phyloP scores from a whole-genome alignment of 2,113 vertebrate species.

The Hystrix brachyura region DNA sequence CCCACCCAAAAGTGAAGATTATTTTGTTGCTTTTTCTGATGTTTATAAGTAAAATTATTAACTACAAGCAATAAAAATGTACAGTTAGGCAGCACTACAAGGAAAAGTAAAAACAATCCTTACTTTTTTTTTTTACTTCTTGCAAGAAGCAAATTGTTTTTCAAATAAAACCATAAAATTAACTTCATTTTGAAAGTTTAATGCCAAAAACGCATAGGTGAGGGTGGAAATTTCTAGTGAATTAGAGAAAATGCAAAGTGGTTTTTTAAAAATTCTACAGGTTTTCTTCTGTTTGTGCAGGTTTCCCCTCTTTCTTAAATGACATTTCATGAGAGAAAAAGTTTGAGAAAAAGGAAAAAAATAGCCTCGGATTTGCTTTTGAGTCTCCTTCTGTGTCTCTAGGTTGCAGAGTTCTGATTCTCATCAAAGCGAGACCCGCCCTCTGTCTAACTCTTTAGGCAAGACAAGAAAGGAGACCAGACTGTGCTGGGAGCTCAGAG shows the following conservation, averaged over 20 bases:
- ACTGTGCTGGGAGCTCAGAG: neutral
- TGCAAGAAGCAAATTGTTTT: conserved; percentile 25
- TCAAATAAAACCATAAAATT: conserved; percentile 21
- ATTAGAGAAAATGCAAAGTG: conserved; percentile 8
- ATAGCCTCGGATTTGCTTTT: neutral
- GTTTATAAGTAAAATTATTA: conserved; percentile 18
- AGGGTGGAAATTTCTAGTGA: conserved; percentile 1
- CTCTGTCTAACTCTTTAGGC: neutral
- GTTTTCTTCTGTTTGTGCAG: neutral
- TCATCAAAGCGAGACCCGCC: neutral
- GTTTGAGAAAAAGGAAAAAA: neutral
- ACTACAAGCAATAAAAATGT: conserved; percentile 7
- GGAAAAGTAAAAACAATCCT: neutral
- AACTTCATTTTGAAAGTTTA: conserved; percentile 55
- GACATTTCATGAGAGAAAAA: neutral
- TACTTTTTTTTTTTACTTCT: neutral
- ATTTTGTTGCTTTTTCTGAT: conserved; percentile 11
- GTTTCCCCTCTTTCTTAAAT: conserved; percentile 23
- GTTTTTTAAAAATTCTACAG: neutral
- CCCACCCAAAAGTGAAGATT: neutral
- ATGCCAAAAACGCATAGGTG: neutral
- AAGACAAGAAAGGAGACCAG: neutral
- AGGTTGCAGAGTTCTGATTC: neutral
- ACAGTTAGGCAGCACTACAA: neutral
- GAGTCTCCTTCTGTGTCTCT: neutral